Evolutionary conservation across 2,888 invertebrate species (phyloP).

Genomic region (Eubasilissa splendida): DNA sequence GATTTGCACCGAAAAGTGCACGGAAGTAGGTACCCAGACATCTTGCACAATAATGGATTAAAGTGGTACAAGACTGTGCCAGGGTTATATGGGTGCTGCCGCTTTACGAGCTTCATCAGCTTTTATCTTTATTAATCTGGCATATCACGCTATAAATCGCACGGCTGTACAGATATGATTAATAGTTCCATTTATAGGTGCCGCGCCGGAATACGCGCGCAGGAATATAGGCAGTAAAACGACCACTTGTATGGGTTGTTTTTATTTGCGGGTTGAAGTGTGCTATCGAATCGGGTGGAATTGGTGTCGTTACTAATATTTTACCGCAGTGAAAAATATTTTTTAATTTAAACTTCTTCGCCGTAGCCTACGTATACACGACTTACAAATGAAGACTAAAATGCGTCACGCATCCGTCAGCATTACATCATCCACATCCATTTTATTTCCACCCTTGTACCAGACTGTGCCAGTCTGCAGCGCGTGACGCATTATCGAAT

Average conservation of each 20-base stretch:
- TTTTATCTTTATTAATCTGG: constrained; percentile 40
- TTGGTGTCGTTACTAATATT: no score
- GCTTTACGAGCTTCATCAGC: constrained; percentile 26
- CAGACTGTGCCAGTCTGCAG: no score
- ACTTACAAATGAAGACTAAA: no score
- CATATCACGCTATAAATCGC: constrained; percentile 38
- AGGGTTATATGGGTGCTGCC: constrained; percentile 20
- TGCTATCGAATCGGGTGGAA: neutral
- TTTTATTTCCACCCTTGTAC: no score
- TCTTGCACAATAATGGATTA: constrained; percentile 37
- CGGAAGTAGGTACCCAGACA: neutral
- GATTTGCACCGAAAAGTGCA: neutral
- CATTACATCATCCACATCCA: no score
- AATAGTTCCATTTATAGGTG: constrained; percentile 25
- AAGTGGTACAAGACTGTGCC: constrained; percentile 28
- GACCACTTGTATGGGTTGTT: constrained; percentile 21
- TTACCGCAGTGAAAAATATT: no score
- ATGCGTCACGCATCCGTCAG: no score
- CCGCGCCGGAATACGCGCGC: neutral
- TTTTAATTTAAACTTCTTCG: no score
- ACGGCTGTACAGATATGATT: constrained; percentile 19
- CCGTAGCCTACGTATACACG: no score
- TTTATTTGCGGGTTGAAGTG: constrained; percentile 14
- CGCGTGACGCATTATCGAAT: no score
- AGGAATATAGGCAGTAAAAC: neutral